Evolutionary conservation across 2,888 invertebrate species (phyloP), one percentile per base, ranked within the genome.

Genomic region (Blastobasis adustella): DNA sequence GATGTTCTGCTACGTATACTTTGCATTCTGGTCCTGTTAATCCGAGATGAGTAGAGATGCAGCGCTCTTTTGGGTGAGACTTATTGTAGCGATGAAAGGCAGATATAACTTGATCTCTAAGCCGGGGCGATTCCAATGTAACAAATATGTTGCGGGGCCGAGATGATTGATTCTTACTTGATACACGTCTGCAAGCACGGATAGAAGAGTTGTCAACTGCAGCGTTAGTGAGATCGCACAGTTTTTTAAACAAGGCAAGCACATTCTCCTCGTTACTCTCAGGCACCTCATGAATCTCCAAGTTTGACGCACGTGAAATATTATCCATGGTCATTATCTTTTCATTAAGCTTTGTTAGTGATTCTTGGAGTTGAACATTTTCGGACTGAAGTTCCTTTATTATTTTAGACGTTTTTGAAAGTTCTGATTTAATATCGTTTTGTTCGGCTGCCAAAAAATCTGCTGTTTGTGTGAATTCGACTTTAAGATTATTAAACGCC

Each of bases 41-140:
- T 5, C 55, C 57, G 9, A 54, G 7, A 8, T 51, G 49, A 4
- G 43, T 39, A 4, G 55, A 42, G 43, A 49, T 54, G 6, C 59
- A 41, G 10, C 44, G 44, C 4, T 49, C 36, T 5, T 44, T 44
- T 1, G 49, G 10, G n/a, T 58, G 47, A 8, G 43, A 40, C 42
- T 58, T 59, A 42, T 61, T 61, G 50, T 44, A 59, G 6, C 59
- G 49, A n/a, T 49, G 42, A 4, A 49, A 51, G 7, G 54, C 41
- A 8, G 61, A 59, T 5, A 61, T 8, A 0, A 61, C 2, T n/a
- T 10, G 8, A 40, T 61, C 61, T 3, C 61, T 54, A 6, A 50
- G 41, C 10, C 52, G 49, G 8, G 49, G 53, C 1, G 53, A 54
- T 3, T 53, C 49, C 3, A 56, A 37, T 5, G 52, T 41, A 4